Percentiles rank a stretch among this genome's conserved stretches.
phyloP scores from a whole-genome alignment of 2,797 vertebrate species.

The Balearica regulorum region DNA sequence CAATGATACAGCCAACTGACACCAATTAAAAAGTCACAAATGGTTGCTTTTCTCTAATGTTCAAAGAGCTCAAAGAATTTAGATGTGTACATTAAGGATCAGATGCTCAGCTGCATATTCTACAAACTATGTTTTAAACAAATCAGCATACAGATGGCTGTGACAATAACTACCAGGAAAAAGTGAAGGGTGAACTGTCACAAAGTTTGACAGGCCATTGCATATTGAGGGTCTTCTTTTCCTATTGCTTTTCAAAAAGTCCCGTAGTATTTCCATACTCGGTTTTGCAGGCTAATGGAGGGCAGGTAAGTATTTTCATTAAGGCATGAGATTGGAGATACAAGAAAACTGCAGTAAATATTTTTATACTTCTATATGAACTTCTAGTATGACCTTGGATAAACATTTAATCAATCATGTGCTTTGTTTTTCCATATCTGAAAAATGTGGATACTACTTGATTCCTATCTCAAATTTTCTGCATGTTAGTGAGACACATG shows the following conservation, averaged over 20 bases:
- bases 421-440: neutral
- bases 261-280: neutral
- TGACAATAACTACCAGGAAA: constrained; percentile 36
- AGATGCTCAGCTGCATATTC: constrained; percentile 41
- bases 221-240: neutral
- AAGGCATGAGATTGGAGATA: neutral
- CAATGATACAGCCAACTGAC: constrained; percentile 58
- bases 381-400: neutral
- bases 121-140: constrained; percentile 52
- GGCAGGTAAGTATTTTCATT: neutral
- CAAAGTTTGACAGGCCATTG: constrained; percentile 19
- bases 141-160: constrained; percentile 49
- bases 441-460: neutral
- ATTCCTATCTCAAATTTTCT: neutral
- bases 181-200: constrained; percentile 23
- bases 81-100: constrained; percentile 58
- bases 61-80: constrained; percentile 46
- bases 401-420: neutral
- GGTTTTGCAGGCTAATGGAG: neutral
- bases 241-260: neutral
- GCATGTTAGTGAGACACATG: neutral
- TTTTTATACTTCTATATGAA: neutral
- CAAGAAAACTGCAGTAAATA: neutral
- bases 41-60: constrained; percentile 56
- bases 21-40: constrained; percentile 70